A percentile compares a stretch with the other conserved stretches of the same genome.
Conservation (phyloP, 2,797 vertebrate genomes). For the Phrynocephalus forsythii region DNA sequence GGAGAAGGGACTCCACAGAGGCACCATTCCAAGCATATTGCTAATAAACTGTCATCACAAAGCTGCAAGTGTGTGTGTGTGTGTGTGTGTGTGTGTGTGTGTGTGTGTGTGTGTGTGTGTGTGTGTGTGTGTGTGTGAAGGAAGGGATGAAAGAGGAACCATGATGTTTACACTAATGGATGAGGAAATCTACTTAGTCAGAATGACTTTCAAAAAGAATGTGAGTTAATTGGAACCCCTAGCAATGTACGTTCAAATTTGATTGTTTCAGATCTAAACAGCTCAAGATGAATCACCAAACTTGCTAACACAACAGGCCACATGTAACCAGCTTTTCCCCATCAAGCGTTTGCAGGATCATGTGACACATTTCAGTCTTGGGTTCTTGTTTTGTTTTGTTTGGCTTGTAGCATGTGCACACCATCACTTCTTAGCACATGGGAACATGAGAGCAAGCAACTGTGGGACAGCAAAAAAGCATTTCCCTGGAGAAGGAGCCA, state of each 20-base stretch:
- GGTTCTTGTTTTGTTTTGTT: background rate
- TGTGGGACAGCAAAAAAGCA: background rate
- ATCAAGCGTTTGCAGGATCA: background rate
- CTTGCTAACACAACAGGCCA: background rate
- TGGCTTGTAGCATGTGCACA: fast-evolving
- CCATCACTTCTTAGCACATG: background rate
- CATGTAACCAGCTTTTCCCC: background rate
- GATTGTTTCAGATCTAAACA: background rate
- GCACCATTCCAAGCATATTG: conserved; percentile 45
- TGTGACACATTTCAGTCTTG: background rate
- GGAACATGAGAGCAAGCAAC: background rate
- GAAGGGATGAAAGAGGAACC: conserved; percentile 42
- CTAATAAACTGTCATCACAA: conserved; percentile 43
- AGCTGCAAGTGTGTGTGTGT: background rate
- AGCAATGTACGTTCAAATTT: conserved; percentile 5
- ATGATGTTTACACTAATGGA: conserved; percentile 30
- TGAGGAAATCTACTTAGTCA: conserved; percentile 55
- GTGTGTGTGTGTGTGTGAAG: background rate
- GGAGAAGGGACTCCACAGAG: conserved; percentile 45
- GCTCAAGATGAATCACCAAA: conserved; percentile 43
- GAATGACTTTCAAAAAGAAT: conserved; percentile 56
- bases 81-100: background rate
- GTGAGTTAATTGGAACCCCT: conserved; percentile 43
- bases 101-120: background rate
- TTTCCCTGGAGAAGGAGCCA: background rate